Percentiles rank a stretch among this genome's conserved stretches.
Evolutionary conservation across 2,888 invertebrate species (phyloP).

Genomic region (Allolobophora icterica): DNA sequence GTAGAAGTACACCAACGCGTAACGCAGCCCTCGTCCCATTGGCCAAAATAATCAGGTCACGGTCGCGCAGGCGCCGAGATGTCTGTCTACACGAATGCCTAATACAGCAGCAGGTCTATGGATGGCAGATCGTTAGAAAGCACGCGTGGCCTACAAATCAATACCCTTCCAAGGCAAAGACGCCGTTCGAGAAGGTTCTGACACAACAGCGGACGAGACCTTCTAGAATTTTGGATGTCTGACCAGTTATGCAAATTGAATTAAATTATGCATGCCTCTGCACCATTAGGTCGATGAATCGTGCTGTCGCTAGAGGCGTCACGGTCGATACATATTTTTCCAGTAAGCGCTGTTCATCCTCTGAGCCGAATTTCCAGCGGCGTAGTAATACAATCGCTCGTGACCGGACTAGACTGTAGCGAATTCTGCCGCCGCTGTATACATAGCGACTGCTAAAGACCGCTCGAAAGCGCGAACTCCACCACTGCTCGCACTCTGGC

Average conservation of each 20-base stretch:
- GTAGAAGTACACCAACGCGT: neutral
- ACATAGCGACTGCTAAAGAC: neutral
- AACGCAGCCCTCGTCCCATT: neutral
- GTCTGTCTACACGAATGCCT: neutral
- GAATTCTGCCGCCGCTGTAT: neutral
- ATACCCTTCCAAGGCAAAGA: neutral
- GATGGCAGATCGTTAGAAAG: neutral
- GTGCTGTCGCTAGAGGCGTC: neutral
- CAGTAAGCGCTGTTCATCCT: neutral
- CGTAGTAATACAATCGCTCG: constrained; percentile 4
- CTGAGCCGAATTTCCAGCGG: neutral
- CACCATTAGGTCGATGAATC: neutral
- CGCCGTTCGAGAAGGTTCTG: neutral
- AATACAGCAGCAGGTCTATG: neutral
- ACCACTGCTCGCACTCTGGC: too few relatives aligned
- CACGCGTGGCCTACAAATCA: neutral
- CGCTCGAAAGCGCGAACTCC: neutral
- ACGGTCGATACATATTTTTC: neutral
- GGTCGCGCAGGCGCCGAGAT: neutral
- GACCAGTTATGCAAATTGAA: constrained; percentile 11
- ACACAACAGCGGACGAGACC: neutral
- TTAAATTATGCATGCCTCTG: constrained; percentile 11
- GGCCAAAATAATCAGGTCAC: neutral
- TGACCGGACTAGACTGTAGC: neutral
- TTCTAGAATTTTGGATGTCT: neutral